Evolutionary conservation across 1,140 invertebrate genomes (phyloP).

Genomic region (Spodoptera litura): DNA sequence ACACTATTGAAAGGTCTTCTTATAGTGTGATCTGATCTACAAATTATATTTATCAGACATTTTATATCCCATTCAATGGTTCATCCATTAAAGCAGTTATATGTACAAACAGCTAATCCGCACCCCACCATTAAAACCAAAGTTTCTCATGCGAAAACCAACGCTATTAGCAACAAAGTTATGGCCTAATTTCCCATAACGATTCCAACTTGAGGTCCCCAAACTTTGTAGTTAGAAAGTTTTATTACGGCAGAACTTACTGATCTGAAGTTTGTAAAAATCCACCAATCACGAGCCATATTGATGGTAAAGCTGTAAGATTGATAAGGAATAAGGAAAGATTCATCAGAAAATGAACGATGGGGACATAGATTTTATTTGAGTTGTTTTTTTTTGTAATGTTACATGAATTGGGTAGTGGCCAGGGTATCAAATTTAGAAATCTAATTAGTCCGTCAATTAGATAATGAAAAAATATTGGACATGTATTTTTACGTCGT

Average conservation of each 20-base stretch:
- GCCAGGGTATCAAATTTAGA: no score
- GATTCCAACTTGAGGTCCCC: background rate
- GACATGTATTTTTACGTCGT: no score
- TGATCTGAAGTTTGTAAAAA: background rate
- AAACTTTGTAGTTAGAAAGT: conserved; percentile 4
- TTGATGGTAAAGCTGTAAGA: background rate
- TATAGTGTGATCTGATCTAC: no score
- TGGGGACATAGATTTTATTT: background rate
- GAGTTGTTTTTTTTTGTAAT: background rate
- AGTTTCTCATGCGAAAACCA: background rate
- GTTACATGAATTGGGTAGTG: no score
- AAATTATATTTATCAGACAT: no score
- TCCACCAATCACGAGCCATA: background rate
- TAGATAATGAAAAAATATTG: no score
- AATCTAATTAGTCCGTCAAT: no score
- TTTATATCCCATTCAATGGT: no score
- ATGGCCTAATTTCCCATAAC: background rate
- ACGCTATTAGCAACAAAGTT: background rate
- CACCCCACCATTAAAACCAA: background rate
- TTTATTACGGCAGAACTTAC: background rate
- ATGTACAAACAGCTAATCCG: no score
- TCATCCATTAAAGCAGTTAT: no score
- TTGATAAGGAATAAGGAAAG: background rate
- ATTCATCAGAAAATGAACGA: background rate
- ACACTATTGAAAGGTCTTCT: no score